Evolutionary conservation across 2,888 invertebrate genomes (phyloP).

Genomic region (Isoperla grammatica): DNA sequence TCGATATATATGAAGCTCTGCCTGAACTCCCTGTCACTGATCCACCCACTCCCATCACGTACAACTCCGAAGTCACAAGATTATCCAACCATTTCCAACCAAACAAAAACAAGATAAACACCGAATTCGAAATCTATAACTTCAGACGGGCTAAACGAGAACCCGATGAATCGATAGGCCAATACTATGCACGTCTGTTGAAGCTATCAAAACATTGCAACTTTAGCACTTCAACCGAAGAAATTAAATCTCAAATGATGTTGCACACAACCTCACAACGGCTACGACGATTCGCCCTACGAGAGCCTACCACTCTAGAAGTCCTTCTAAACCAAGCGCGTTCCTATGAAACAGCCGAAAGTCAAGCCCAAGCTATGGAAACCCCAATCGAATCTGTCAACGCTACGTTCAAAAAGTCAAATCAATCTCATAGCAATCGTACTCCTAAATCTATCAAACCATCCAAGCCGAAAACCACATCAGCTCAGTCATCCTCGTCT

Average conservation of each 20-base stretch:
- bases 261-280: neutral
- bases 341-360: neutral
- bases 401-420: neutral
- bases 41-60: too few species aligned
- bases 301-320: neutral
- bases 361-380: neutral
- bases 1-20: too few species aligned
- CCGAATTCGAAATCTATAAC: too few species aligned
- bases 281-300: neutral
- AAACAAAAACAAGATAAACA: too few species aligned
- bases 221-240: neutral
- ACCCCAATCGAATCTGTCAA: too few species aligned
- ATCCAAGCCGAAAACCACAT: neutral
- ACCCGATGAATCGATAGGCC: too few species aligned
- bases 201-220: neutral
- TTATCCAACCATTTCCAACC: too few species aligned
- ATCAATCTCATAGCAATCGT: neutral
- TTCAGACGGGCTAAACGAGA: too few species aligned
- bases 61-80: too few species aligned
- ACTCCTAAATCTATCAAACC: neutral
- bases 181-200: too few species aligned
- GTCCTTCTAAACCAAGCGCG: neutral
- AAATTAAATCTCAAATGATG: slow-evolving; percentile 2
- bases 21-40: too few species aligned
- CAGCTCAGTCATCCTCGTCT: too few species aligned